Evolutionary conservation across 2,113 vertebrate genomes (phyloP).

Genomic region (Diphyllodes magnificus): DNA sequence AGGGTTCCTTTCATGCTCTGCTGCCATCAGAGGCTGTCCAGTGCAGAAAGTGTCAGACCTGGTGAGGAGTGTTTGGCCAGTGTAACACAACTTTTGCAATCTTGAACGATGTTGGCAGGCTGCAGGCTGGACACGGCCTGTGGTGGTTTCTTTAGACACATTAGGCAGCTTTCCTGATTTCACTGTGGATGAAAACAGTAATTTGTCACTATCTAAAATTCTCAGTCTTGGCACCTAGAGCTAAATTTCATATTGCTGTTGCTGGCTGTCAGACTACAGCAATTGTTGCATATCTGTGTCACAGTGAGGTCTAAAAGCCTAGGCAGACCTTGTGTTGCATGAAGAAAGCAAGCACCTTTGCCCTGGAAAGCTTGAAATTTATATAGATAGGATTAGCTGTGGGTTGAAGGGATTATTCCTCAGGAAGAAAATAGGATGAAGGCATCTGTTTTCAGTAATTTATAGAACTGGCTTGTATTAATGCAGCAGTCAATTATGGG

Average conservation of each 20-base stretch:
- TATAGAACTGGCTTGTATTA: neutral
- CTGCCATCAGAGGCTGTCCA: neutral
- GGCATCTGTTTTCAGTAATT: neutral
- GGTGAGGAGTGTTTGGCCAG: neutral
- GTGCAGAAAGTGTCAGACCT: neutral
- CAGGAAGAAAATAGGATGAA: neutral
- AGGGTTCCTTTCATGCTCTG: neutral
- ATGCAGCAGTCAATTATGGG: neutral
- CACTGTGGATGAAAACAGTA: neutral
- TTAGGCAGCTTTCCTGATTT: constrained; percentile 41
- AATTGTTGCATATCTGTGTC: neutral
- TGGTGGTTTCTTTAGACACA: neutral
- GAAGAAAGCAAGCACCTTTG: neutral
- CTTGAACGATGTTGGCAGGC: accelerated
- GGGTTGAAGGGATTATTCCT: neutral
- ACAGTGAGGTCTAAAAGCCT: neutral
- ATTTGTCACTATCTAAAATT: neutral
- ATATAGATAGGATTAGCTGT: neutral
- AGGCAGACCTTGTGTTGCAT: neutral
- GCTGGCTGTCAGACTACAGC: neutral
- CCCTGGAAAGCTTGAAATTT: neutral
- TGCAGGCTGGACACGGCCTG: neutral
- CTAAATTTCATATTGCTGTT: neutral
- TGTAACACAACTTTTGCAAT: neutral
- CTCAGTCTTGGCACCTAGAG: neutral